These are phyloP conservation scores for Branchellion lobata DNA, from an alignment of 2,888 invertebrate species.

Conservation along the genomic window DNA sequence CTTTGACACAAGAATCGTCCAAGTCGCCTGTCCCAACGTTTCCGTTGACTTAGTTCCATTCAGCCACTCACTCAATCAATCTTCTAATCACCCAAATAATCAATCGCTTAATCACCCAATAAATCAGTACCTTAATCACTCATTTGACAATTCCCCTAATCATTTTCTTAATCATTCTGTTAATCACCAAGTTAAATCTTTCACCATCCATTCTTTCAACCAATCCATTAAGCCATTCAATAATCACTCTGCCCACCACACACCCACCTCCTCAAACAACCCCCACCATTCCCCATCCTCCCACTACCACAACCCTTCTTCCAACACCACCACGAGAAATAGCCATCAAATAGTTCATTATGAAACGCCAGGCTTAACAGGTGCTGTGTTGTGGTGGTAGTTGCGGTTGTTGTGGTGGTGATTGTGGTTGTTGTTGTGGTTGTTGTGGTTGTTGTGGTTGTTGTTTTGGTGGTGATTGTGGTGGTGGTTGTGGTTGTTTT, in stretches of 20 bases:
- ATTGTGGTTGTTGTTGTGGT: no score
- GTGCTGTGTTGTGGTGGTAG: no score
- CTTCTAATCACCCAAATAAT: not conserved
- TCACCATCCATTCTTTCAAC: not conserved
- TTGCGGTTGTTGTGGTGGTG: no score
- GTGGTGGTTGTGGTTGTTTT: no score
- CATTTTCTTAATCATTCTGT: not conserved
- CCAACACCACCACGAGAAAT: no score
- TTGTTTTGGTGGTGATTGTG: no score
- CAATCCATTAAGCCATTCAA: not conserved
- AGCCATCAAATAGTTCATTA: no score
- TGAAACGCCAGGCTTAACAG: no score
- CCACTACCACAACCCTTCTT: not conserved
- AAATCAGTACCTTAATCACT: not conserved
- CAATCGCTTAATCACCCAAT: not conserved
- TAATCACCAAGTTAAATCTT: not conserved
- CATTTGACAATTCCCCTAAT: not conserved
- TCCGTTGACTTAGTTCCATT: not conserved
- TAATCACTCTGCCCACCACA: not conserved
- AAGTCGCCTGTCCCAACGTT: not conserved
- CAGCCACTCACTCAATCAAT: not conserved
- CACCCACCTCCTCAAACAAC: not conserved
- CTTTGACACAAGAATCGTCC: slow-evolving; percentile 46
- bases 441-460: no score
- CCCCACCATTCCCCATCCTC: not conserved